Base-by-base conservation (phyloP, 1,140 invertebrate genomes). In the Polypedilum vanderplanki region DNA sequence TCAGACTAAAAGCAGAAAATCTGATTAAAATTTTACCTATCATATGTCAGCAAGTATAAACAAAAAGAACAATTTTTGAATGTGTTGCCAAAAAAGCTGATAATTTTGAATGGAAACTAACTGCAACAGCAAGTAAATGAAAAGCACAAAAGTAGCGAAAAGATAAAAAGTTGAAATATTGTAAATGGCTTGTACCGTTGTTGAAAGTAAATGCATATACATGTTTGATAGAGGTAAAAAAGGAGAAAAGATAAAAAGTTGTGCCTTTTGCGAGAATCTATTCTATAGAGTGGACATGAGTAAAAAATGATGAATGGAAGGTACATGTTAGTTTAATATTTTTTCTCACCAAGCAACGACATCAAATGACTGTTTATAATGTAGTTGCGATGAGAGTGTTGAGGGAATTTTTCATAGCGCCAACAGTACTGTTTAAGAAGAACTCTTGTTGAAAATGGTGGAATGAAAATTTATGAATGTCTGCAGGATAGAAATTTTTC, bases 161-260 rank as follows among this genome's bases (percentile, higher is more conserved):
- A 70, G 65, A 70, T 70, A 70, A 70, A 70, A 15, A 18, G 3
- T 20, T 70, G 65, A 70, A 70, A 70, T 70, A 70, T 70, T 70
- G 65, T 70, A 70, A 70, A 70, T 70, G 65, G 65, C 65, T 20
- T 70, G 46, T 57, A 20, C 20, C 65, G 65, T 70, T 20, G 20
- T 22, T 33, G 24, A 33, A 33, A 33, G 24, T 33, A 33, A 33
- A 70, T 18, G 65, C 65, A 22, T 20, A 8, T 9, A 17, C 18
- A 67, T 17, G 3, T 67, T 67, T 15, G 15, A 22, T 70, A 9
- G n/a, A 3, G 46, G n/a, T 70, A 5, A 7, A 70, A 20, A 10
- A 70, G 18, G 20, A 70, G 20, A 70, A 70, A 70, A 70, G 20
- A 70, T 18, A 70, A 10, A 12, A n/a, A 57, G 12, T 57, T 57